Conservation (phyloP, 1,140 invertebrate species). For the Protaetia brevitarsis region DNA sequence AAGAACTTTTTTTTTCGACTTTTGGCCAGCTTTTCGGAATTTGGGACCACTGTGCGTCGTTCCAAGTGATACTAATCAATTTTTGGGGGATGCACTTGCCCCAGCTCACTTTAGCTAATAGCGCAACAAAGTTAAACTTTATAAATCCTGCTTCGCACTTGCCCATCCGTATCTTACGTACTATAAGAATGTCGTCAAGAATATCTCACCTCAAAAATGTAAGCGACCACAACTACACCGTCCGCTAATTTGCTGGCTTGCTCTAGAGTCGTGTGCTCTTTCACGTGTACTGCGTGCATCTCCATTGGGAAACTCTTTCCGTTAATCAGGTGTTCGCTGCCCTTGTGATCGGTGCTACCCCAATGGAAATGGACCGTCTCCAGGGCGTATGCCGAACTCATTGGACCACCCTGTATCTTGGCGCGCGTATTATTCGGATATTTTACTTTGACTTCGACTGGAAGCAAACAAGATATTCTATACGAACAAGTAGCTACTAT, state of each 20-base stretch:
- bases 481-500: neutral
- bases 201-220: constrained; percentile 18
- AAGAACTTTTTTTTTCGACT: no score
- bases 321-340: constrained; percentile 22
- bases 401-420: constrained; percentile 17
- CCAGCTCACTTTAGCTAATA: no score
- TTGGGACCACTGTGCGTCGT: no score
- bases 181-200: no score
- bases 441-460: neutral
- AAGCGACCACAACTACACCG: constrained; percentile 13
- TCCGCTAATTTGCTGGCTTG: constrained; percentile 6
- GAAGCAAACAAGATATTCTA: neutral
- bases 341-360: constrained; percentile 13
- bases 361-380: constrained; percentile 26
- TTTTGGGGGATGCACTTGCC: no score
- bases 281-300: constrained; percentile 26
- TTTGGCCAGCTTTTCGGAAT: no score
- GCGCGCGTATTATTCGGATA: neutral
- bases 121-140: neutral
- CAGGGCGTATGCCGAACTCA: constrained; percentile 4
- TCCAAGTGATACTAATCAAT: no score
- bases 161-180: neutral
- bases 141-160: neutral
- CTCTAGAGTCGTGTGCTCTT: neutral
- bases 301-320: constrained; percentile 23